Percentiles rank a stretch among this genome's conserved stretches.
Evolutionary conservation across 2,888 invertebrate genomes (phyloP).

Genomic region (Drosophila niveifrons): DNA sequence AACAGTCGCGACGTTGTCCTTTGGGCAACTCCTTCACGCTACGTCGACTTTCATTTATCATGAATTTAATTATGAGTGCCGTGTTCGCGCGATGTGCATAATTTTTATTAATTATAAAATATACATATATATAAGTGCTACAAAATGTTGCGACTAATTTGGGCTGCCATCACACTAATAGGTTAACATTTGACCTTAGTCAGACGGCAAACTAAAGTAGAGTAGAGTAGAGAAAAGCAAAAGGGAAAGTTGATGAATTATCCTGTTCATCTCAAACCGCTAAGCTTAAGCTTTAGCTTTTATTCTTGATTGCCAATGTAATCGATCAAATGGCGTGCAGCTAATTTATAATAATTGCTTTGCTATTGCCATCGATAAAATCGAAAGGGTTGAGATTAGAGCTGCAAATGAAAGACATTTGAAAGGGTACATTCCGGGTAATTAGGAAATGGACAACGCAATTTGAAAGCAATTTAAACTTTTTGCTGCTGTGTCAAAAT

Average conservation of each 20-base stretch:
- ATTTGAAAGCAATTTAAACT: background rate
- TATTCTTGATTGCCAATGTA: slow-evolving; percentile 4
- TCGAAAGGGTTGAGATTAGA: slow-evolving; percentile 2
- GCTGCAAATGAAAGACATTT: background rate
- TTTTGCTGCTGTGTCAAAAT: background rate
- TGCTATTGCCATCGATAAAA: background rate
- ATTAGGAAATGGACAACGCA: slow-evolving; percentile 8
- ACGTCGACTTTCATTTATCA: slow-evolving; percentile 56
- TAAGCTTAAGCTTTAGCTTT: background rate
- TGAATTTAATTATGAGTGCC: slow-evolving; percentile 64
- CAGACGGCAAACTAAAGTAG: slow-evolving; percentile 1
- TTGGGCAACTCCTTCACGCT: slow-evolving; percentile 33
- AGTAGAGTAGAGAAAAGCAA: background rate
- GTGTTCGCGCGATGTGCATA: slow-evolving; percentile 25
- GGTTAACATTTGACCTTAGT: slow-evolving; percentile 15
- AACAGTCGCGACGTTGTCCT: slow-evolving; percentile 54
- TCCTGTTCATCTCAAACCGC: background rate
- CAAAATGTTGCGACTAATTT: slow-evolving; percentile 14
- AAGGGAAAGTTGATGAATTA: background rate
- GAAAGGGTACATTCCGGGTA: background rate
- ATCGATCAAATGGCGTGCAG: slow-evolving; percentile 10
- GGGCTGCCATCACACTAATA: slow-evolving; percentile 8
- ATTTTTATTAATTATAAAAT: slow-evolving; percentile 49
- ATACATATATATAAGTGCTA: slow-evolving; percentile 1
- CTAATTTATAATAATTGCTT: slow-evolving; percentile 9